Evolutionary conservation across 2,888 invertebrate species (phyloP).

Genomic region (Diarsia dahlii): DNA sequence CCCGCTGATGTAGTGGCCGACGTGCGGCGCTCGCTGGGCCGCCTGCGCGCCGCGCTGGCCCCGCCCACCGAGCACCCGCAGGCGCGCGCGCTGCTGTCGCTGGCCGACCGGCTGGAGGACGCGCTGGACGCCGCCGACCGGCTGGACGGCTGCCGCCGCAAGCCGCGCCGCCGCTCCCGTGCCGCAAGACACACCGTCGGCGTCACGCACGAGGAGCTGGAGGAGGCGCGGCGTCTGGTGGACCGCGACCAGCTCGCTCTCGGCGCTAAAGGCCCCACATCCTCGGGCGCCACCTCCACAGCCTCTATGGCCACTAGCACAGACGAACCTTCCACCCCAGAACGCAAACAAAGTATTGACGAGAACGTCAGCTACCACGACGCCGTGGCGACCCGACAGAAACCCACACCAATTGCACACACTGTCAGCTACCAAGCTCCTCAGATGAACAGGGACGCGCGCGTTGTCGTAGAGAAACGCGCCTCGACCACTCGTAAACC

Average conservation of each 20-base stretch:
- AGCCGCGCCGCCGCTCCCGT: conserved; percentile 91
- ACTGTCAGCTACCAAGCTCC: conserved; percentile 77
- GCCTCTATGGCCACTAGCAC: conserved; percentile 63
- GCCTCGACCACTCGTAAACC: conserved; percentile 76
- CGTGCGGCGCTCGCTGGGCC: conserved; percentile 94
- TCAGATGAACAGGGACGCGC: conserved; percentile 72
- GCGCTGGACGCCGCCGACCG: conserved; percentile 86
- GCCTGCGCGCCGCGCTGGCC: conserved; percentile 94
- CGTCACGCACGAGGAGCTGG: conserved; percentile 95
- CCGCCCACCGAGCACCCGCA: conserved; percentile 88
- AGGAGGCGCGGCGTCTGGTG: conserved; percentile 94
- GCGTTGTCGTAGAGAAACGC: conserved; percentile 79
- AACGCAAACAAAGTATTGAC: conserved; percentile 79
- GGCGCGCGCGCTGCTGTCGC: conserved; percentile 91
- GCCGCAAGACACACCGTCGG: conserved; percentile 95
- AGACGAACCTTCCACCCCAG: conserved; percentile 77
- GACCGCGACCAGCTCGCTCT: conserved; percentile 86
- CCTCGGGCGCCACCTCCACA: conserved; percentile 78
- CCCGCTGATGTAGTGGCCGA: conserved; percentile 93
- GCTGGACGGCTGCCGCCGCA: conserved; percentile 83
- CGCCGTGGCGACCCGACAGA: conserved; percentile 76
- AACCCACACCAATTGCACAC: conserved; percentile 76
- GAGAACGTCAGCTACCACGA: conserved; percentile 78
- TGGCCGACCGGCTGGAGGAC: conserved; percentile 93
- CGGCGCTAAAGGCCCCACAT: conserved; percentile 62